A percentile compares a stretch with the other conserved stretches of the same genome.
These are phyloP conservation scores for Eutrigla gurnardus DNA, from an alignment of 2,797 vertebrate genomes.

Conservation along the genomic window DNA sequence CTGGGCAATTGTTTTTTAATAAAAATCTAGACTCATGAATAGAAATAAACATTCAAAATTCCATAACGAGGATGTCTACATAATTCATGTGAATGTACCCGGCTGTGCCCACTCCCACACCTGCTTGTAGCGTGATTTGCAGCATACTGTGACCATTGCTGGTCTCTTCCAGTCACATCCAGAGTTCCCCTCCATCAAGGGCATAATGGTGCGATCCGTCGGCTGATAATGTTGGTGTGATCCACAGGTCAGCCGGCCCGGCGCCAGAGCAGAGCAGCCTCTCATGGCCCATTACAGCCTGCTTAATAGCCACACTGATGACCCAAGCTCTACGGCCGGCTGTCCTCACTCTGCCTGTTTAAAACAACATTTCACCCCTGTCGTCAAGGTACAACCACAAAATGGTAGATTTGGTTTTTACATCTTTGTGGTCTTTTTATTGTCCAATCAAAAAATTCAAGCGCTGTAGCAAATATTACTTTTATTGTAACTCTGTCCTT, in stretches of 20 bases:
- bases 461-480: not conserved
- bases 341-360: slow-evolving; percentile 68
- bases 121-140: slow-evolving; percentile 21
- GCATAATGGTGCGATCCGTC: slow-evolving; percentile 78
- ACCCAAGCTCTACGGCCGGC: slow-evolving; percentile 71
- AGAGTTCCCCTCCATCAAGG: slow-evolving; percentile 75
- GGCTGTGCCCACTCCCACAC: slow-evolving; percentile 16
- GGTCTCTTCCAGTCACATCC: slow-evolving; percentile 45
- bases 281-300: slow-evolving; percentile 83
- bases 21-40: slow-evolving; percentile 9
- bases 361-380: slow-evolving; percentile 67
- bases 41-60: not conserved
- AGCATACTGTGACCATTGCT: slow-evolving; percentile 33
- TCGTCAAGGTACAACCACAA: slow-evolving; percentile 41
- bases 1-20: no score
- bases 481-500: not conserved
- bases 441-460: slow-evolving; percentile 1
- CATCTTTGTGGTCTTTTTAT: not conserved
- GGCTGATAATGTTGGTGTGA: slow-evolving; percentile 76
- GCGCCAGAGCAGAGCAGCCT: slow-evolving; percentile 77
- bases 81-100: slow-evolving; percentile 2
- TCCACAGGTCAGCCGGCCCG: slow-evolving; percentile 69
- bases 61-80: not conserved
- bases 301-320: slow-evolving; percentile 82
- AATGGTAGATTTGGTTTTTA: slow-evolving; percentile 30